These are phyloP conservation scores for Lepetodrilus schrolli DNA, from an alignment of 2,888 invertebrate genomes.

Conservation along the genomic window DNA sequence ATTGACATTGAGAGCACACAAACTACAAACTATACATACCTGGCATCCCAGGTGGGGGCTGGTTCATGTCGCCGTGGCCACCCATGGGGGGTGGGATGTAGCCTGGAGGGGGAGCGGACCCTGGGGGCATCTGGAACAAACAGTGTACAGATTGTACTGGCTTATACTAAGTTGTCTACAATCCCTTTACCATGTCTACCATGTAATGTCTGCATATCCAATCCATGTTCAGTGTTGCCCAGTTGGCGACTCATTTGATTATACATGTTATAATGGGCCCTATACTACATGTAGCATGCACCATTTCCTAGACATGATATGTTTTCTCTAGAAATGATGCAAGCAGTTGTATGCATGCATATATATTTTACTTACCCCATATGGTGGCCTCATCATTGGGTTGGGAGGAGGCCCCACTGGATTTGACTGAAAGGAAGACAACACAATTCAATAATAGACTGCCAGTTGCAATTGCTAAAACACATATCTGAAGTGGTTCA, in stretches of 20 bases:
- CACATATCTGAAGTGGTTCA: too few species aligned
- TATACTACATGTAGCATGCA: too few species aligned
- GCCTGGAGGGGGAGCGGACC: constrained; percentile 41
- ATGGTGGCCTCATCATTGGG: constrained; percentile 61
- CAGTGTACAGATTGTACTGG: background rate
- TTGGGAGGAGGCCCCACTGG: constrained; percentile 42
- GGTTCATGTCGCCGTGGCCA: constrained; percentile 41
- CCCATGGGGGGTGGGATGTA: constrained; percentile 53
- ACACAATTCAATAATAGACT: too few species aligned
- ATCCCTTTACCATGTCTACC: background rate
- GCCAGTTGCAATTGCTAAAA: too few species aligned
- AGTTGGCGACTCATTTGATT: background rate
- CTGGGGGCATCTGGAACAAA: constrained; percentile 54
- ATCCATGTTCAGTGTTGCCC: background rate
- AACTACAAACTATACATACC: too few species aligned
- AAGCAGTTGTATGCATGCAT: too few species aligned
- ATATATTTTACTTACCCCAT: constrained; percentile 50
- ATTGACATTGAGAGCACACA: too few species aligned
- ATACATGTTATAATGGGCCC: too few species aligned
- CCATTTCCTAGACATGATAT: too few species aligned
- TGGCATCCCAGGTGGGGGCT: constrained; percentile 50
- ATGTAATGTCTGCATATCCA: background rate
- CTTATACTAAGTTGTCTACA: too few species aligned
- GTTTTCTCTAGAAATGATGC: too few species aligned
- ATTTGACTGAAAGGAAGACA: constrained; percentile 28